Evolutionary conservation across 2,888 invertebrate species (phyloP), one percentile per base, ranked within the genome.

Genomic region (Xestia c-nigrum): DNA sequence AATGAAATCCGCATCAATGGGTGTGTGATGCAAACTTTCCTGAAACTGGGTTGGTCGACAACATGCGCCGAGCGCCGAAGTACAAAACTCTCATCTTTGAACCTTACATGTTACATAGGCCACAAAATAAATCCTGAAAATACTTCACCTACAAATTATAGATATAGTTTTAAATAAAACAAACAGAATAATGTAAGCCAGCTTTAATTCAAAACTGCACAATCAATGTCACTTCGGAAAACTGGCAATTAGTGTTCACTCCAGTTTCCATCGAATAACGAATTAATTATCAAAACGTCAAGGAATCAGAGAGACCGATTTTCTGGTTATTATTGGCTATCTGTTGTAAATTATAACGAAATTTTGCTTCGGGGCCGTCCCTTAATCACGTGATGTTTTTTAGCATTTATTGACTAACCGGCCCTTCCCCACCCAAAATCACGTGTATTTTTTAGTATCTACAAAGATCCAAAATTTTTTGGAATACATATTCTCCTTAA

Each of bases 251-350:
- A 24, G 43, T 50, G n/a, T 9, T n/a, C 24, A 10, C 16, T 9
- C 31, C 9, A 21, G 61, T 52, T 43, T 24, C 21, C 19, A 59
- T 50, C n/a, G 1, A 24, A 59, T 43, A 78, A 59, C 24, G 19
- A 16, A 61, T 61, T 16, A 21, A 52, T 43, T 47, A 63, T 47
- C 38, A 21, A 80, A 79, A n/a, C 67, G 19, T 31, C 43, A 70
- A 38, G 21, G 24, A 38, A 19, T 21, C 21, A 61, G 19, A 38
- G 10, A n/a, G 4, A n/a, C 78, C 21, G 14, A 46, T 74, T 14
- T 19, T 55, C 52, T 16, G 24, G 59, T 10, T 21, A 21, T 61
- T 43, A 21, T 12, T 19, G 21, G 46, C 16, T 46, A n/a, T 24
- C 38, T 5, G 24, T 59, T 24, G 24, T 57, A 74, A 19, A n/a